Base-by-base conservation (phyloP, 2,797 vertebrate genomes). In the Selene dorsalis region DNA sequence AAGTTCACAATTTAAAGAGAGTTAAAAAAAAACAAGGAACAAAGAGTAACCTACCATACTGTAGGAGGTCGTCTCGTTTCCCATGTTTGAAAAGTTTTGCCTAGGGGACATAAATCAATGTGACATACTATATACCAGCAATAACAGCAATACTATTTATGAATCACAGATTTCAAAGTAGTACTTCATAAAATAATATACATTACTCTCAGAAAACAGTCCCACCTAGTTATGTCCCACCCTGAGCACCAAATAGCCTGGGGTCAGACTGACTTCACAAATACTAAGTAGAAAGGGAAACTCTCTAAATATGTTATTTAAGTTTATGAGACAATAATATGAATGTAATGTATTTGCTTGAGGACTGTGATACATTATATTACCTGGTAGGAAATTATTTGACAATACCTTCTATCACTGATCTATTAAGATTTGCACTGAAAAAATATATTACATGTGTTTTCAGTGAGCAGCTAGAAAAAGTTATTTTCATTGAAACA, bases 41-140 rank as follows among this genome's bases (percentile, higher is more conserved):
- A 57, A 52, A 55, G 41, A 1, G n/a, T 10, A 71, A 88, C 96
- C 88, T 92, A 99, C 98, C 97, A 6, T 97, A 97, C 0, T 96
- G 96, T 30, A 99, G 94, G 79, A 98, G 95, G 80, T 99, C 97
- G 70, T 98, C 97, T 72, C 98, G 94, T 87, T 98, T 99, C 61
- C 97, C 98, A 77, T 99, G 98, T 84, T 99, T 99, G 88, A 98
- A 99, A 87, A 99, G 94, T 75, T 97, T 97, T 12, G 97, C 97
- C 98, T 99, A 50, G 17, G 74, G 85, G 86, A 86, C 0, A 93
- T 24, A 79, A 60, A 78, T 82, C 13, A 52, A 62, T 32, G 0
- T 7, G 17, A 57, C 12, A 62, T 38, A 56, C 2, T 56, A 12
- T 30, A 63, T 43, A 75, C 10, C 12, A 69, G 4, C 66, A 2